A percentile compares a stretch with the other conserved stretches of the same genome.
These are phyloP conservation scores for Porites australiensis DNA, from an alignment of 64 coral and sea anemone genomes.

Conservation along the genomic window DNA sequence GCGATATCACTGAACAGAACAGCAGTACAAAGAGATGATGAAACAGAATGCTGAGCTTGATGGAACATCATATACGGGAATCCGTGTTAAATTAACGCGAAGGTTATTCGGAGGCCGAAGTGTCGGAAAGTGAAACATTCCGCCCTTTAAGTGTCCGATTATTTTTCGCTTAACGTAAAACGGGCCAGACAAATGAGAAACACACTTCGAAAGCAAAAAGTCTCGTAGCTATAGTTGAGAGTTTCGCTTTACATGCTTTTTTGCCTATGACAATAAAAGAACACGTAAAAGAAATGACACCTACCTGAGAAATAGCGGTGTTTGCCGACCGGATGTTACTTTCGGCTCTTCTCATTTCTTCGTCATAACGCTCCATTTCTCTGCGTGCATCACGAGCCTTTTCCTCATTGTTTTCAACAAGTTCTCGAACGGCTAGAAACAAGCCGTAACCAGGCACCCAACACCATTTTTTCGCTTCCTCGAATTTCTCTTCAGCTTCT, in stretches of 20 bases:
- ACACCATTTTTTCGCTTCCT: slow-evolving; percentile 10
- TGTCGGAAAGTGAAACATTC: too few relatives aligned
- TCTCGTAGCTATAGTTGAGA: too few relatives aligned
- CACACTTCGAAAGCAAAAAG: too few relatives aligned
- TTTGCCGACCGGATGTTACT: slow-evolving; percentile 28
- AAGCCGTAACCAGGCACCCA: slow-evolving; percentile 16
- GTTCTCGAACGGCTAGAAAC: neutral
- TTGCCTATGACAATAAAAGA: too few relatives aligned
- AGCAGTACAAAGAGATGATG: neutral
- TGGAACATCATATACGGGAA: too few relatives aligned
- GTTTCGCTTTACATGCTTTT: too few relatives aligned
- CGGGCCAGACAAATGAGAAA: too few relatives aligned
- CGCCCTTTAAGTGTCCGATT: too few relatives aligned
- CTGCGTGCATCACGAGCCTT: slow-evolving; percentile 11
- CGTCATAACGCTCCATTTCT: slow-evolving; percentile 34
- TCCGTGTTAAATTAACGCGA: too few relatives aligned
- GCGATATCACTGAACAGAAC: neutral
- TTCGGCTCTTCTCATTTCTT: slow-evolving; percentile 16
- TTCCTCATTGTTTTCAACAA: neutral
- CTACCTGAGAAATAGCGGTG: slow-evolving; percentile 26
- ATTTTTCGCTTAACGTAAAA: too few relatives aligned
- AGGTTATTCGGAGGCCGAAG: too few relatives aligned
- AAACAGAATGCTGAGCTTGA: neutral
- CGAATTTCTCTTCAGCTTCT: slow-evolving; percentile 2
- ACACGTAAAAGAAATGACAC: neutral